phyloP scores from a whole-genome alignment of 2,888 invertebrate genomes.

The Pilophorus perplexus region DNA sequence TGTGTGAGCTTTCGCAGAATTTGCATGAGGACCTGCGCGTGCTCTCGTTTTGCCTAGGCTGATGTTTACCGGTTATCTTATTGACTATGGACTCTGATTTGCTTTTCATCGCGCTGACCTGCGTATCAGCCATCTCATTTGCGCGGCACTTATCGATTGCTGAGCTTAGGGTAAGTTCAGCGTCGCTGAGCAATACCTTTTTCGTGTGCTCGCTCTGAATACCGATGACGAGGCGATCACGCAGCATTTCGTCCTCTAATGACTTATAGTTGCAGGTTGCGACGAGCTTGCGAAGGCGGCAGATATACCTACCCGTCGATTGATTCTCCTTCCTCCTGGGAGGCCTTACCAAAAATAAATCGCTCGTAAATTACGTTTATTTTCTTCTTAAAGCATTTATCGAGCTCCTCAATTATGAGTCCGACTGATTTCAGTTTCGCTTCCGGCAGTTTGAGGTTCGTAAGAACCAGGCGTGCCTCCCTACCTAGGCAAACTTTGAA shows the following conservation, averaged over 20 bases:
- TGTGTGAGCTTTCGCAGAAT: neutral
- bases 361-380: constrained; percentile 11
- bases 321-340: constrained; percentile 3
- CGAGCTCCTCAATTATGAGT: neutral
- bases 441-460: constrained; percentile 4
- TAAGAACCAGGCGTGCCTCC: constrained; percentile 4
- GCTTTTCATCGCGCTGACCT: neutral
- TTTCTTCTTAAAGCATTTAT: constrained; percentile 1
- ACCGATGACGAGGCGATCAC: constrained; percentile 12
- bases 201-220: neutral
- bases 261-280: neutral
- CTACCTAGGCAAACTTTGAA: constrained; percentile 9
- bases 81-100: neutral
- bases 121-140: neutral
- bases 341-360: neutral
- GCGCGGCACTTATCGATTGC: constrained; percentile 11
- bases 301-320: neutral
- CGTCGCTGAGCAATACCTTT: constrained; percentile 3
- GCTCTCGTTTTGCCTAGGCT: neutral
- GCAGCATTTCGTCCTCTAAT: constrained; percentile 1
- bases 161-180: neutral
- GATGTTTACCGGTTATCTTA: neutral
- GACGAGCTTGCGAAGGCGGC: neutral
- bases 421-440: neutral
- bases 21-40: neutral